Evolutionary conservation across 2,797 vertebrate genomes (phyloP).

Genomic region (Lophius americanus): DNA sequence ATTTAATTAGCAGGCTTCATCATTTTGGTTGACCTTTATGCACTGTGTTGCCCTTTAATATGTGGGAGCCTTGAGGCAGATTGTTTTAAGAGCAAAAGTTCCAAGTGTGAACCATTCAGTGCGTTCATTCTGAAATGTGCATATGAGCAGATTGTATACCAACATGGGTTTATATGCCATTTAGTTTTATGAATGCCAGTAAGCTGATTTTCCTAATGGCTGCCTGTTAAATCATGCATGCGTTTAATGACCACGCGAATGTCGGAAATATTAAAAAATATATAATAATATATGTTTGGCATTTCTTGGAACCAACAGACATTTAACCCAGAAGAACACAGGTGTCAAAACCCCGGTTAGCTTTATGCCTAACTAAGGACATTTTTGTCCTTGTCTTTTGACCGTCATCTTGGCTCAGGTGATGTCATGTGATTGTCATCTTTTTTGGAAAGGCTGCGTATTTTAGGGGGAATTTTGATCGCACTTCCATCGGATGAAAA

Average conservation of each 20-base stretch:
- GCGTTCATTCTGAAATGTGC: slow-evolving; percentile 72
- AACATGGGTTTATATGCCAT: slow-evolving; percentile 71
- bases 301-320: slow-evolving; percentile 28
- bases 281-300: slow-evolving; percentile 27
- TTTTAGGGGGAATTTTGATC: too few species aligned
- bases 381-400: too few species aligned
- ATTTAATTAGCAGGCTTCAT: slow-evolving; percentile 64
- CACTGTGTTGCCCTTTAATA: slow-evolving; percentile 45
- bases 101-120: slow-evolving; percentile 63
- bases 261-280: slow-evolving; percentile 39
- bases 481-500: too few species aligned
- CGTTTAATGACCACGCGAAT: slow-evolving; percentile 62
- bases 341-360: too few species aligned
- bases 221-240: slow-evolving; percentile 73
- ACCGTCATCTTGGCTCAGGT: too few species aligned
- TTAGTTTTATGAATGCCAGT: slow-evolving; percentile 75
- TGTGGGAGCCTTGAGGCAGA: slow-evolving; percentile 53
- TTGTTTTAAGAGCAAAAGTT: slow-evolving; percentile 59
- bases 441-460: too few species aligned
- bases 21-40: slow-evolving; percentile 60
- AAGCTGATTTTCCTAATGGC: slow-evolving; percentile 70
- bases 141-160: slow-evolving; percentile 59
- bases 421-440: too few species aligned
- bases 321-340: neutral
- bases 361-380: too few species aligned